Conservation (phyloP, 2,888 invertebrate genomes). For the Orthonychiurus folsomi region DNA sequence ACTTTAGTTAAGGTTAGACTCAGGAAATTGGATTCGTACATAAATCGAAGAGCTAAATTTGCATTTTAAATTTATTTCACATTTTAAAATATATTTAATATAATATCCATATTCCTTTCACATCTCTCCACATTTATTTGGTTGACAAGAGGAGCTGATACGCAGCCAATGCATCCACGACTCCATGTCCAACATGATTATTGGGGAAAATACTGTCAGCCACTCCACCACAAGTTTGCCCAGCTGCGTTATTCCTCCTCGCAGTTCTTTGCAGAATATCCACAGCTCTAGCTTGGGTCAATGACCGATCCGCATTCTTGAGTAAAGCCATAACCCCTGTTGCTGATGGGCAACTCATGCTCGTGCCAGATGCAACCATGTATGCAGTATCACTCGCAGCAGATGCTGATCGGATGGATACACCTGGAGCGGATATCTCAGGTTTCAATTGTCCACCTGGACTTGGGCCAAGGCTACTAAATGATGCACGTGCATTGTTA, state of each 20-base stretch:
- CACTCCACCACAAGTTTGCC: background rate
- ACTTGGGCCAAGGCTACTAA: slow-evolving; percentile 11
- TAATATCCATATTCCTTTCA: too few relatives aligned
- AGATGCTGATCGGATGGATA: slow-evolving; percentile 12
- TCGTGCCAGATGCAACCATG: background rate
- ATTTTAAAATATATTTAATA: too few relatives aligned
- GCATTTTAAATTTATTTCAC: too few relatives aligned
- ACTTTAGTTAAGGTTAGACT: too few relatives aligned
- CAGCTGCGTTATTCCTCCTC: background rate
- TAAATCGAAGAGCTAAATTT: too few relatives aligned
- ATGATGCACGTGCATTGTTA: background rate
- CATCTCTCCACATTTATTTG: too few relatives aligned
- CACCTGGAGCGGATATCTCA: slow-evolving; percentile 21
- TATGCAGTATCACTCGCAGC: slow-evolving; percentile 12
- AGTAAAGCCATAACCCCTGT: slow-evolving; percentile 1
- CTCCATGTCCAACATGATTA: slow-evolving; percentile 3
- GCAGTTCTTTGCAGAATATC: background rate
- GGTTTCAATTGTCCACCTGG: slow-evolving; percentile 12
- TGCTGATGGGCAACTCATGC: background rate
- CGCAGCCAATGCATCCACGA: background rate
- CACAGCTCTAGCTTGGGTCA: background rate
- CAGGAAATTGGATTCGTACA: too few relatives aligned
- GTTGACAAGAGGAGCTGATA: too few relatives aligned
- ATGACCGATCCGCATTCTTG: background rate
- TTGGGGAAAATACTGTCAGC: background rate